phyloP scores from a whole-genome alignment of 1,140 invertebrate species.

The Plodia interpunctella region DNA sequence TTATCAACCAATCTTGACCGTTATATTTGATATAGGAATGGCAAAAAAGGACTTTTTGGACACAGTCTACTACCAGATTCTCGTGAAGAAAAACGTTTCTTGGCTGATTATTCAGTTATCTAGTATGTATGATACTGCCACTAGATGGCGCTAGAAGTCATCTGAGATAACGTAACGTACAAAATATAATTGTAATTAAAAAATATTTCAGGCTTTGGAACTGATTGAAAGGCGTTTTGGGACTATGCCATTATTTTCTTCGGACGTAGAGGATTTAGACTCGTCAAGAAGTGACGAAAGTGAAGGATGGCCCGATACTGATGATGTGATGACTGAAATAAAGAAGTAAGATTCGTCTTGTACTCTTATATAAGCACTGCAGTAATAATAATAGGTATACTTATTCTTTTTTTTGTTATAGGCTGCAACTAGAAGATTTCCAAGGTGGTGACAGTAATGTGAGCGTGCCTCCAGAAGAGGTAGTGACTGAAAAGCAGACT shows the following conservation, averaged over 20 bases:
- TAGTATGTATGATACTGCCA: too few species aligned
- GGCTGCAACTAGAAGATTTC: constrained; percentile 51
- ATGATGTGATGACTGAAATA: constrained; percentile 70
- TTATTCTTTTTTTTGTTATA: constrained; percentile 17
- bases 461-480: constrained; percentile 50
- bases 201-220: constrained; percentile 82
- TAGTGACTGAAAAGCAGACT: constrained; percentile 57
- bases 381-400: too few species aligned
- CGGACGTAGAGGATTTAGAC: constrained; percentile 45
- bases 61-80: too few species aligned
- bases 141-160: too few species aligned
- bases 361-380: too few species aligned
- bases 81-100: too few species aligned
- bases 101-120: too few species aligned
- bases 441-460: constrained; percentile 38
- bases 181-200: too few species aligned
- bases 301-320: constrained; percentile 59
- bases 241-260: constrained; percentile 73
- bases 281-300: constrained; percentile 49
- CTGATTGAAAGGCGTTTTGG: constrained; percentile 90
- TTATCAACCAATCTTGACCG: too few species aligned
- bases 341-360: constrained; percentile 49
- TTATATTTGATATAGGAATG: not conserved
- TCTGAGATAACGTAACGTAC: not conserved
- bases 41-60: too few species aligned